Evolutionary conservation across 2,888 invertebrate genomes (phyloP).

Genomic region (Pristionchus fissidentatus): DNA sequence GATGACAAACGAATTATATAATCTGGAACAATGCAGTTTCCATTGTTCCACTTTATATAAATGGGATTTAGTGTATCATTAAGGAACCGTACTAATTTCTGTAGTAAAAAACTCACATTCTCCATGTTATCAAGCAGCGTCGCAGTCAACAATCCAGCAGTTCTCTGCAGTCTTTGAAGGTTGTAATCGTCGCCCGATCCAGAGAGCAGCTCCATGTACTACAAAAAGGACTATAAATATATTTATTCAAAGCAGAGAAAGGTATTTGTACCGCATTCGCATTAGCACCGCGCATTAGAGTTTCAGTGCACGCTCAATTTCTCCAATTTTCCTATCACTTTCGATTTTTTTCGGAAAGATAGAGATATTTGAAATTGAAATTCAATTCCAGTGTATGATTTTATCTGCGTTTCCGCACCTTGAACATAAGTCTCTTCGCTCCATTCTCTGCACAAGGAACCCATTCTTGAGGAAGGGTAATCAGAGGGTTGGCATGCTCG

Average conservation of each 20-base stretch:
- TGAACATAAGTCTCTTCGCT: constrained; percentile 41
- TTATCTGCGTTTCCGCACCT: background rate
- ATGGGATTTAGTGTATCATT: background rate
- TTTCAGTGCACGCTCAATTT: too few relatives aligned
- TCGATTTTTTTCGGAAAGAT: too few relatives aligned
- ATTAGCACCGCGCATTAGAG: too few relatives aligned
- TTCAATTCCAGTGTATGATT: too few relatives aligned
- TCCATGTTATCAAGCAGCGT: constrained; percentile 41
- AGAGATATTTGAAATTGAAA: too few relatives aligned
- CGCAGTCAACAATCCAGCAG: background rate
- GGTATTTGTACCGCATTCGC: too few relatives aligned
- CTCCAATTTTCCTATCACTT: too few relatives aligned
- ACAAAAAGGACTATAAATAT: background rate
- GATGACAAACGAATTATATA: background rate
- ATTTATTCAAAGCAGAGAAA: too few relatives aligned
- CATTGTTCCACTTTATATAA: background rate
- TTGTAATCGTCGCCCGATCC: constrained; percentile 12
- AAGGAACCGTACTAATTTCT: too few relatives aligned
- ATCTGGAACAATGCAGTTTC: background rate
- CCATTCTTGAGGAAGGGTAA: background rate
- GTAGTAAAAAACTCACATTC: background rate
- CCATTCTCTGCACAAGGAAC: constrained; percentile 14
- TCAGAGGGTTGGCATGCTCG: constrained; percentile 29
- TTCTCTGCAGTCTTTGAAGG: constrained; percentile 25
- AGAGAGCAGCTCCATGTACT: constrained; percentile 31